Evolutionary conservation across 2,113 vertebrate genomes (phyloP), one percentile per base, ranked within the genome.

Genomic region (Podocnemis expansa): DNA sequence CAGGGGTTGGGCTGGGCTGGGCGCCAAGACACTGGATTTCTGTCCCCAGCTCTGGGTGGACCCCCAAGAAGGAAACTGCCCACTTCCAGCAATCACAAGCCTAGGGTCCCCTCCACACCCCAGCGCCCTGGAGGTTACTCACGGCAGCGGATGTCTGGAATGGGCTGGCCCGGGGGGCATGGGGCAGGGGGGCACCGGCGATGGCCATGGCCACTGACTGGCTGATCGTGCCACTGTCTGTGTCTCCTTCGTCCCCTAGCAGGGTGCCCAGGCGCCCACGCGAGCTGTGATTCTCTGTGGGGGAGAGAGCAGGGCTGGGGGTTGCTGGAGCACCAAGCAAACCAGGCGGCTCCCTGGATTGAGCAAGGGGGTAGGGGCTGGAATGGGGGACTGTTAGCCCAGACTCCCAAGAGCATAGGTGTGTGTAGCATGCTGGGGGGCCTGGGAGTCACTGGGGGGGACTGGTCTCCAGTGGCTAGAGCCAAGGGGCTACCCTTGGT

Each of bases 121-220:
- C 47, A 31, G 4, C 22, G 9, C 80, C 7, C 7, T 52, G 80
- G 3, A 4, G 45, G 2, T 2, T 87, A 98, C 99, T 99, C 96
- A 99, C 99, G 91, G 98, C 86, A 10, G 98, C 96, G 5, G 98
- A 98, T 78, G 98, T 97, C 49, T 98, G 96, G 58, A 99, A 98
- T 55, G 98, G 83, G 93, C 97, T 98, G 84, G 96, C 89, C 95
- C 98, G 98, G 94, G 98, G 97, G 19, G 92, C 83, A 11, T 98
- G 98, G 1, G 98, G 98, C 89, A 99, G 94, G 16, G 99, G 99
- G 17, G 99, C 99, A 78, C 99, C 99, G 1, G 99, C 99, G 2
- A 99, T 99, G 29, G 99, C 99, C 98, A 99, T 99, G 95, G 99
- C 99, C 91, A 99, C 98, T 22, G 99, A 99, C 83, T 98, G 99